Percentiles rank a stretch among this genome's conserved stretches.
Conservation (phyloP, 2,797 vertebrate genomes). For the Tapera naevia region DNA sequence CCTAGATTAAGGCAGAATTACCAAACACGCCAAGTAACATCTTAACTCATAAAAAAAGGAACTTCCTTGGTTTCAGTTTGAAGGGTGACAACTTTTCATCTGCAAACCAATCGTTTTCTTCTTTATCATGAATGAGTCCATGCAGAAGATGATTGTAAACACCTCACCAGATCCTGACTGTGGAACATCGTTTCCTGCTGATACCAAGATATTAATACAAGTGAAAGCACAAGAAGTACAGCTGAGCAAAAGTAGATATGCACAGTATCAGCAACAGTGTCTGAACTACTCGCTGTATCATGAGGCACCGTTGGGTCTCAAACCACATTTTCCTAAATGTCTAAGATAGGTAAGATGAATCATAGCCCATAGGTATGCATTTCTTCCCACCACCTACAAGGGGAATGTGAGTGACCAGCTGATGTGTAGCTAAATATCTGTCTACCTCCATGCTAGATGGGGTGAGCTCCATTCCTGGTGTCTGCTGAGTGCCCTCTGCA, state of each 20-base stretch:
- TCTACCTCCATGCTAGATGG: accelerated
- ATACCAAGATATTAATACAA: neutral
- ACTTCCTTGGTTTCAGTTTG: constrained; percentile 3
- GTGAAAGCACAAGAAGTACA: neutral
- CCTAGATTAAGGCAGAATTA: neutral
- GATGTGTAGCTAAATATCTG: neutral
- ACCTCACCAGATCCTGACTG: neutral
- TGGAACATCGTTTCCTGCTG: neutral
- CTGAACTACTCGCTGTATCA: accelerated
- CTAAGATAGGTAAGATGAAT: neutral
- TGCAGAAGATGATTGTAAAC: neutral
- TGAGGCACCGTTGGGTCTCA: neutral
- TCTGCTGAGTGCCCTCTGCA: neutral
- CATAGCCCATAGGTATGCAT: neutral
- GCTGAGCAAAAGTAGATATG: neutral
- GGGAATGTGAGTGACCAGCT: neutral
- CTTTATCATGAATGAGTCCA: neutral
- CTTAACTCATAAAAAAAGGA: neutral
- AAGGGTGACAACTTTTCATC: neutral
- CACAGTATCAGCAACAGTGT: accelerated
- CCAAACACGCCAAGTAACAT: neutral
- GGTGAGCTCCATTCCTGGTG: accelerated
- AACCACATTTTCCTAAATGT: neutral
- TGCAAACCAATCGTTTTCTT: neutral
- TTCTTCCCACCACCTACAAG: neutral